These are phyloP conservation scores for Sepiola atlantica DNA, from an alignment of 2,888 invertebrate genomes.

Conservation along the genomic window DNA sequence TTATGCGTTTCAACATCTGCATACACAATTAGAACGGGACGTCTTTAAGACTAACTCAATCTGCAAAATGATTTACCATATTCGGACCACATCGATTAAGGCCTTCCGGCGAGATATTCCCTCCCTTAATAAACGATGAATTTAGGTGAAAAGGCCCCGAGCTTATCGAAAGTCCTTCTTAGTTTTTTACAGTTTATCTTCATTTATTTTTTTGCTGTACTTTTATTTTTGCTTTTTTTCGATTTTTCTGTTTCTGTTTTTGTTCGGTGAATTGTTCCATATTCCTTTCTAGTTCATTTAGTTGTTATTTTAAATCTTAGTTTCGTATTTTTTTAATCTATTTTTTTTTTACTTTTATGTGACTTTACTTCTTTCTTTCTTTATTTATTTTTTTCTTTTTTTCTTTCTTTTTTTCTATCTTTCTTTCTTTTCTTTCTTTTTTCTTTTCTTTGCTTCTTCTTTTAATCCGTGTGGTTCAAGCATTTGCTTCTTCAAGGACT, in stretches of 20 bases:
- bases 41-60: not conserved
- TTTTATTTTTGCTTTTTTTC: not conserved
- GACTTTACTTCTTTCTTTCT: not conserved
- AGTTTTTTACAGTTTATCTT: no score
- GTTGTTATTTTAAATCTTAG: not conserved
- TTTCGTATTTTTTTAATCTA: not conserved
- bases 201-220: not conserved
- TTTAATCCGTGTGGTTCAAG: no score
- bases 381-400: no score
- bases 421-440: not conserved
- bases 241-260: not conserved
- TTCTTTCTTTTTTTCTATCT: not conserved
- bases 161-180: not conserved
- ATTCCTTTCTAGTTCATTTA: not conserved
- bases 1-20: not conserved
- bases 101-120: not conserved
- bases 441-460: not conserved
- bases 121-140: not conserved
- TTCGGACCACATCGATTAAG: constrained; percentile 8
- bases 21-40: not conserved
- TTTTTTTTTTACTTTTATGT: not conserved
- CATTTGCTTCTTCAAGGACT: no score
- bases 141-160: not conserved
- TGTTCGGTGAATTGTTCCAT: not conserved
- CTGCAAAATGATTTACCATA: not conserved